A percentile compares a stretch with the other conserved stretches of the same genome.
phyloP scores from a whole-genome alignment of 1,140 invertebrate genomes.

The Hermatobates lingyangjiaoensis region DNA sequence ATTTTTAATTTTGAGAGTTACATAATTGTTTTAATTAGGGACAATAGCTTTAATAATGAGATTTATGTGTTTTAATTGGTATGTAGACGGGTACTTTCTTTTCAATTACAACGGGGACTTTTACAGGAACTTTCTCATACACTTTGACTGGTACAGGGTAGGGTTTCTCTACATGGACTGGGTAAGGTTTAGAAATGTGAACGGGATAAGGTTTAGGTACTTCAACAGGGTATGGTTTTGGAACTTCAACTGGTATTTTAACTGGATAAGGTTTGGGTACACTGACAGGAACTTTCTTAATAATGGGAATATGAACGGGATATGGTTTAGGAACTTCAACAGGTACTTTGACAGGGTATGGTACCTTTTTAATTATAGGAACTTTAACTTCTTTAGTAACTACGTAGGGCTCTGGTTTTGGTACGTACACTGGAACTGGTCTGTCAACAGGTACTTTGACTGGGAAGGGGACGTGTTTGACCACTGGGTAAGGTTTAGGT shows the following conservation, averaged over 20 bases:
- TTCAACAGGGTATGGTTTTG: background rate
- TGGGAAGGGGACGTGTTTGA: constrained; percentile 19
- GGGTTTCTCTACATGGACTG: background rate
- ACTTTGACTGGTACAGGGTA: constrained; percentile 1
- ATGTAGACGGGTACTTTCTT: background rate
- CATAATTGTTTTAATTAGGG: too few relatives aligned
- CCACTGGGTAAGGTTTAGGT: constrained; percentile 35
- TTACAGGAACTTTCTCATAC: background rate
- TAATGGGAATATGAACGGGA: background rate
- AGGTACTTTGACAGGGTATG: constrained; percentile 30
- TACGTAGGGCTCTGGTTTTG: constrained; percentile 29
- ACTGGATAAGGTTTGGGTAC: constrained; percentile 13
- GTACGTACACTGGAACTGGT: constrained; percentile 30
- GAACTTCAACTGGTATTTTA: constrained; percentile 3
- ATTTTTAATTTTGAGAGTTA: too few relatives aligned
- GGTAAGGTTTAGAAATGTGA: background rate
- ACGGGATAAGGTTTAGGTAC: constrained; percentile 2
- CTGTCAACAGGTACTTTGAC: constrained; percentile 41
- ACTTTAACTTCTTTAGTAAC: constrained; percentile 36
- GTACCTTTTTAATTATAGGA: constrained; percentile 44
- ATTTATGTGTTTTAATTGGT: background rate
- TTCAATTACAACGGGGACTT: background rate
- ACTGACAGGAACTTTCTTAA: background rate
- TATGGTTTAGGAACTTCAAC: constrained; percentile 21
- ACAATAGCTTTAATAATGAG: too few relatives aligned